Evolutionary conservation across 2,113 vertebrate species (phyloP).

Genomic region (Otocyon megalotis): DNA sequence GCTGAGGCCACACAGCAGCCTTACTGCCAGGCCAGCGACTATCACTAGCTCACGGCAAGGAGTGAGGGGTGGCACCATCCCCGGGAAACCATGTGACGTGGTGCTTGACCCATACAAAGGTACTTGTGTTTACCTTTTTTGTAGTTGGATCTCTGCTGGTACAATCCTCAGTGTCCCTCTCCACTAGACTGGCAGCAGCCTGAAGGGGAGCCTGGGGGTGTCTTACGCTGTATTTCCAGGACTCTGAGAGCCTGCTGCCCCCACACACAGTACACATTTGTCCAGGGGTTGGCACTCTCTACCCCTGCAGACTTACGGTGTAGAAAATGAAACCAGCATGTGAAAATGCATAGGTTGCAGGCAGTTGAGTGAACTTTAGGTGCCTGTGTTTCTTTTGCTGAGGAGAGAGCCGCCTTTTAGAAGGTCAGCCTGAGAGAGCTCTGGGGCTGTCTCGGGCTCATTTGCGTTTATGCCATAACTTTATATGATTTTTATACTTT

Average conservation of each 20-base stretch:
- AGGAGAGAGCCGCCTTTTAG: neutral
- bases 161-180: no score
- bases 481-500: neutral
- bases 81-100: neutral
- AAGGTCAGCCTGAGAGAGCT: neutral
- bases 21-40: neutral
- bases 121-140: neutral
- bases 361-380: neutral
- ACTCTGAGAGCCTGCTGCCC: neutral
- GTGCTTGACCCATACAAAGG: neutral
- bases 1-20: neutral
- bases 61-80: neutral
- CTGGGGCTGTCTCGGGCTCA: neutral
- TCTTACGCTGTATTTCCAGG: fast-evolving
- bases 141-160: neutral
- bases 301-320: neutral
- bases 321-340: neutral
- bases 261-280: fast-evolving
- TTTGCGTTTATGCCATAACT: neutral
- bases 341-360: neutral
- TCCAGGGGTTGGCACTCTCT: no score
- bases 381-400: fast-evolving
- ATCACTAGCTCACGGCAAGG: neutral
- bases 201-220: neutral
- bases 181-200: neutral